Evolutionary conservation across 2,113 vertebrate species (phyloP).

Genomic region (Eptesicus fuscus): DNA sequence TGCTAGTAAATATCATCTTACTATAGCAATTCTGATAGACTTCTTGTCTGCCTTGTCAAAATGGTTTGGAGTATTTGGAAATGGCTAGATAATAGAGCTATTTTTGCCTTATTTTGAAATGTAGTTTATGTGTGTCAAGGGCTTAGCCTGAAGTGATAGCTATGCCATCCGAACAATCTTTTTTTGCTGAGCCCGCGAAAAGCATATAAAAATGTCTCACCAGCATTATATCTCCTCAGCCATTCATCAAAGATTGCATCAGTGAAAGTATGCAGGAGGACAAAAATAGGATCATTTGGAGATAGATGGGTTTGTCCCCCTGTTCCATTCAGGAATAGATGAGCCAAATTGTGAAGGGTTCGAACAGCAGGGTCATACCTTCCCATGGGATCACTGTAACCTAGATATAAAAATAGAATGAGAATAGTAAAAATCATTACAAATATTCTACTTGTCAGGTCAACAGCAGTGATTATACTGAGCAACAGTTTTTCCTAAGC

Average conservation of each 20-base stretch:
- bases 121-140: not conserved
- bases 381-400: conserved; percentile 94
- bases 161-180: not conserved
- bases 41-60: not conserved
- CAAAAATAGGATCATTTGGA: conserved; percentile 97
- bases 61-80: conserved; percentile 8
- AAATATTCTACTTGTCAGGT: conserved; percentile 21
- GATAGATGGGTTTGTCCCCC: conserved; percentile 97
- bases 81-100: not conserved
- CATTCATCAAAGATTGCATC: conserved; percentile 98
- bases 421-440: conserved; percentile 6
- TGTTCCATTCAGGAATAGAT: conserved; percentile 97
- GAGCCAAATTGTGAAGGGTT: conserved; percentile 97
- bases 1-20: not conserved
- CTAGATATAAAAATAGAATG: conserved; percentile 77
- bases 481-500: not conserved
- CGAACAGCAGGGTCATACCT: conserved; percentile 92
- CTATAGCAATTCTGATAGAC: not conserved
- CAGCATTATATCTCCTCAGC: conserved; percentile 90
- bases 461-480: not conserved
- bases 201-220: conserved; percentile 77
- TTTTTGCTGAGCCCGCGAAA: not conserved
- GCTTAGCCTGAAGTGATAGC: not conserved
- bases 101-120: not conserved
- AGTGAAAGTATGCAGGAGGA: conserved; percentile 96